Percentiles rank a stretch among this genome's conserved stretches.
These are phyloP conservation scores for Cossypha niveicapilla DNA, from an alignment of 2,797 vertebrate species.

Conservation along the genomic window DNA sequence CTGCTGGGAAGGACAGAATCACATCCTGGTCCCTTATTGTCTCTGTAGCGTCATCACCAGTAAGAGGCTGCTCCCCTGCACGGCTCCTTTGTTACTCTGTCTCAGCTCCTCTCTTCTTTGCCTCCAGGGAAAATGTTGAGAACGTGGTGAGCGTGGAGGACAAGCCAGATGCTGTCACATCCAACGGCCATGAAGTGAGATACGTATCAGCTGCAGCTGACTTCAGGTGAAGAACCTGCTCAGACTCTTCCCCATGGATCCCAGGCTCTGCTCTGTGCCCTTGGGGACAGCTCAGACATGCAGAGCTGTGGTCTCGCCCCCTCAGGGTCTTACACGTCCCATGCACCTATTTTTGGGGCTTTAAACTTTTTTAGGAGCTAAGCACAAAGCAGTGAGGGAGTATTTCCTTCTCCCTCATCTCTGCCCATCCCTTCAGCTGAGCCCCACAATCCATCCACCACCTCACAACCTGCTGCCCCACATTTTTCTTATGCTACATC, in stretches of 20 bases:
- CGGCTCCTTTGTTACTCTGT: rapidly evolving
- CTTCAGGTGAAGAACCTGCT: conserved; percentile 67
- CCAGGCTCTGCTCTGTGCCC: not conserved
- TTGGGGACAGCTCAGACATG: not conserved
- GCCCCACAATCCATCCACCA: not conserved
- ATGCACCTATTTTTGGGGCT: not conserved
- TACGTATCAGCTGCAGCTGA: not conserved
- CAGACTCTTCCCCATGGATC: not conserved
- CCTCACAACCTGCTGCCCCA: not conserved
- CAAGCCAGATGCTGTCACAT: conserved; percentile 20
- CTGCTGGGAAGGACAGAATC: not conserved
- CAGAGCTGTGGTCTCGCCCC: not conserved
- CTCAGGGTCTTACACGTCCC: rapidly evolving
- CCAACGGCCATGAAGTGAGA: conserved; percentile 58
- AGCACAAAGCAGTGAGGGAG: not conserved
- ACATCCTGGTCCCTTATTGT: not conserved
- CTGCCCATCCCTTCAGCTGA: not conserved
- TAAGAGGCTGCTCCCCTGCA: not conserved
- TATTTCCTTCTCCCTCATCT: not conserved
- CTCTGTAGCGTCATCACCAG: not conserved
- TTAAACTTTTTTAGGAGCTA: not conserved
- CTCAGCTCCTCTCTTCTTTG: not conserved
- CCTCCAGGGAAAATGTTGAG: conserved; percentile 26
- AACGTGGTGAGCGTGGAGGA: not conserved
- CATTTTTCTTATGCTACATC: not conserved